These are phyloP conservation scores for Sabatieria punctata DNA, from an alignment of 2,888 invertebrate genomes.

Conservation along the genomic window DNA sequence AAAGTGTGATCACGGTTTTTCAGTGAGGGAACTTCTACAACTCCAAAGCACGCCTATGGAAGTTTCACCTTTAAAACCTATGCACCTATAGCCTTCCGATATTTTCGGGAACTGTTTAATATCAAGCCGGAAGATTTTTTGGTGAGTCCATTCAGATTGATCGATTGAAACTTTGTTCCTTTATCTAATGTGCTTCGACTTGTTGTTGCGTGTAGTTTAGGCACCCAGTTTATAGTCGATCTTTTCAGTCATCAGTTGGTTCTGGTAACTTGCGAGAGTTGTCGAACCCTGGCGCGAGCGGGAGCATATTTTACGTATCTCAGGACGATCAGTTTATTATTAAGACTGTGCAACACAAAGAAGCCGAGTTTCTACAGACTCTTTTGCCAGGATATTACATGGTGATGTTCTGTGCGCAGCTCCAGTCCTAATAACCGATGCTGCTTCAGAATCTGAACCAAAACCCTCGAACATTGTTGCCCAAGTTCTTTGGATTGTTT, in stretches of 20 bases:
- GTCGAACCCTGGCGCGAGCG: constrained; percentile 96
- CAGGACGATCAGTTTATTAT: constrained; percentile 98
- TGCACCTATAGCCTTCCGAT: constrained; percentile 97
- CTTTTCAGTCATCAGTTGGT: constrained; percentile 81
- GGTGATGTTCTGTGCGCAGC: no score
- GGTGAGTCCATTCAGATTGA: constrained; percentile 45
- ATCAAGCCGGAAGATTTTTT: constrained; percentile 98
- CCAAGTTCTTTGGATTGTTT: constrained; percentile 97
- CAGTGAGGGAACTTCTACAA: constrained; percentile 73
- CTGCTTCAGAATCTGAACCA: constrained; percentile 55
- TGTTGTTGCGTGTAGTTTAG: background rate
- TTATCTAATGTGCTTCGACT: no score
- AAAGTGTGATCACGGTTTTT: no score
- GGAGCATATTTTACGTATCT: constrained; percentile 79
- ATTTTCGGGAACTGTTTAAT: constrained; percentile 93
- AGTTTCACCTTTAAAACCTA: constrained; percentile 95
- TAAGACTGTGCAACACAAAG: constrained; percentile 98
- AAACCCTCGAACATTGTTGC: constrained; percentile 92
- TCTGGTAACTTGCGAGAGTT: constrained; percentile 80
- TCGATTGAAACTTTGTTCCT: no score
- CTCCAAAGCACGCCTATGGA: constrained; percentile 92
- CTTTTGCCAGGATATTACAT: constrained; percentile 88
- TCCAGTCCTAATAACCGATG: no score
- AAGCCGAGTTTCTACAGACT: constrained; percentile 96
- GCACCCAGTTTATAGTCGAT: background rate